Conservation (phyloP, 2,888 invertebrate genomes). For the Mantis religiosa region DNA sequence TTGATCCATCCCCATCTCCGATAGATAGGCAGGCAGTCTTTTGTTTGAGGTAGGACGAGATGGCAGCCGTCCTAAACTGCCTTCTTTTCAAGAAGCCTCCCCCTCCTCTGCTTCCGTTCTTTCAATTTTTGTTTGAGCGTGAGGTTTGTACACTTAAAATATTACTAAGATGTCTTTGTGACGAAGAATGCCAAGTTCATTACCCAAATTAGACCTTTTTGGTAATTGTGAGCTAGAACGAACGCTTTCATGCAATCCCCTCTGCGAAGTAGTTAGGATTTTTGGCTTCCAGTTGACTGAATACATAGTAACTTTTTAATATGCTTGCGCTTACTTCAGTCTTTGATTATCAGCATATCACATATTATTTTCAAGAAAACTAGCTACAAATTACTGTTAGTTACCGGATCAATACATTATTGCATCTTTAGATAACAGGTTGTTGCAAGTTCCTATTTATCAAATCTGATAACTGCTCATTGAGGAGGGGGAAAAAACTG, state of each 20-base stretch:
- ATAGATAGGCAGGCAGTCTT: slow-evolving; percentile 2
- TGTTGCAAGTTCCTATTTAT: too few species aligned
- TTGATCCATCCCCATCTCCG: slow-evolving; percentile 11
- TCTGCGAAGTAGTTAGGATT: not conserved
- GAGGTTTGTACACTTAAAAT: not conserved
- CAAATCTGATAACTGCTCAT: too few species aligned
- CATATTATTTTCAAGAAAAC: too few species aligned
- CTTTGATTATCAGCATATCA: too few species aligned
- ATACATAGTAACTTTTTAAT: too few species aligned
- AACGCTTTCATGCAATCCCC: not conserved
- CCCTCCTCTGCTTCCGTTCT: not conserved
- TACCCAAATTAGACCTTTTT: not conserved
- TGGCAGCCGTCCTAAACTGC: not conserved
- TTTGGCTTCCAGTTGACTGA: not conserved
- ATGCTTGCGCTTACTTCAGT: too few species aligned
- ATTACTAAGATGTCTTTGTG: not conserved
- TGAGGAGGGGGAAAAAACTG: too few species aligned
- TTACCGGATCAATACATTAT: too few species aligned
- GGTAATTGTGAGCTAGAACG: not conserved
- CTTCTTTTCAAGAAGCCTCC: not conserved
- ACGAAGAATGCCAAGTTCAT: not conserved
- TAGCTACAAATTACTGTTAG: too few species aligned
- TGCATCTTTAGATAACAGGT: too few species aligned
- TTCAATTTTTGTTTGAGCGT: not conserved
- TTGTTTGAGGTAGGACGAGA: not conserved